Evolutionary conservation across 2,113 vertebrate species (phyloP), one percentile per base, ranked within the genome.

Genomic region (Cettia cetti): DNA sequence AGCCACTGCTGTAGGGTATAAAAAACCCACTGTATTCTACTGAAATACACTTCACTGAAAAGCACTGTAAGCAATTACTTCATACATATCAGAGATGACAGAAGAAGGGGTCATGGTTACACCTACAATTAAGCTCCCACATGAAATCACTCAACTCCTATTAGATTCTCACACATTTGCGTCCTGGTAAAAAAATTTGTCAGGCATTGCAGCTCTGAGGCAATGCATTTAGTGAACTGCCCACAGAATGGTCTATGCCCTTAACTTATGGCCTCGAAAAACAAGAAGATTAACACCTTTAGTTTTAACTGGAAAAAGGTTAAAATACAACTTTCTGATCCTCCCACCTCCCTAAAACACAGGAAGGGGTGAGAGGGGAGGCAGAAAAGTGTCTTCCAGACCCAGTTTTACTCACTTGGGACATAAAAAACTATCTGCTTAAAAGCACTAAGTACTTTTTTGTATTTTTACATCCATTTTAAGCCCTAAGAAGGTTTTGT

Each of bases 381-480:
- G 13, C 24, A 57, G 76, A 44, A 47, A 39, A 53, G 22, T 92
- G 60, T 53, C 96, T 85, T 91, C 71, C 45, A 96, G 47, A 90
- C 40, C 33, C 68, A 92, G 72, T 94, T 96, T 97, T 95, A 94
- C 90, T 59, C 92, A 64, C 56, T 28, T 49, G 35, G 57, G 84
- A 93, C 31, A 65, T 28, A 85, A 92, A 96, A 94, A 96, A 77
- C 95, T 96, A 91, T 70, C 85, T 97, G 80, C 91, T 97, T 95
- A 97, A 97, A 97, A 98, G 90, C 89, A 94, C 78, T 93, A 95
- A 95, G 85, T 96, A 94, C 37, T 96, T n/a, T n/a, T n/a, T n/a
- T n/a, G 37, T 86, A 84, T 71, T 86, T 89, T 89, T 47, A 86
- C 74, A 96, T 88, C 94, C 69, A 92, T 92, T 95, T 82, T 52